Evolutionary conservation across 2,797 vertebrate species (phyloP).

Genomic region (Chromobotia macracanthus): DNA sequence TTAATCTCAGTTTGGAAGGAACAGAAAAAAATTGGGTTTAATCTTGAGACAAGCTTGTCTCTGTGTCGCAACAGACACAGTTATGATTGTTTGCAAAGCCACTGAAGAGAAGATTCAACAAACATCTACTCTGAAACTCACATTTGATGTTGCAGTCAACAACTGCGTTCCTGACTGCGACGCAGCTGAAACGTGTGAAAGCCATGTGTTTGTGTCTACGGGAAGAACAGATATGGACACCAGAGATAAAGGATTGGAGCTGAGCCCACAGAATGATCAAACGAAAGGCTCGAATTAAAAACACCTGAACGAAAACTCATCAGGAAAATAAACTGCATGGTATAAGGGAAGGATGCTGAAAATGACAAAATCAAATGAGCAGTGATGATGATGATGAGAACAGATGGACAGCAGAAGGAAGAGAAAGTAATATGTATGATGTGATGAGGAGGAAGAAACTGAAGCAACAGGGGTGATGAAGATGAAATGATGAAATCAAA

Average conservation of each 20-base stretch:
- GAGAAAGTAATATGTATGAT: slow-evolving; percentile 8
- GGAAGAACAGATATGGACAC: slow-evolving; percentile 6
- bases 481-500: slow-evolving; percentile 13
- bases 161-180: background rate
- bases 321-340: slow-evolving; percentile 3
- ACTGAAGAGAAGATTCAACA: background rate
- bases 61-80: slow-evolving; percentile 11
- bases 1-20: slow-evolving; percentile 24
- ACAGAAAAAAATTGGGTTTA: slow-evolving; percentile 4
- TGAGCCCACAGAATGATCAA: background rate
- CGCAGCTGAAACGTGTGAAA: slow-evolving; percentile 3
- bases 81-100: background rate
- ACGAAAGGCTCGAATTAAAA: background rate
- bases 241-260: background rate
- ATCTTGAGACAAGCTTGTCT: slow-evolving; percentile 12
- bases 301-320: background rate
- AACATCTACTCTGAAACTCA: slow-evolving; percentile 8
- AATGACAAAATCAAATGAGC: slow-evolving; percentile 2
- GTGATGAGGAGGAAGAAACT: slow-evolving; percentile 21
- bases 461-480: background rate
- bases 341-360: background rate
- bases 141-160: no score
- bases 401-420: background rate
- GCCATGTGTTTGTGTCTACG: background rate
- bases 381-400: slow-evolving; percentile 7